Evolutionary conservation across 2,113 vertebrate species (phyloP).

Genomic region (Mustela lutreola): DNA sequence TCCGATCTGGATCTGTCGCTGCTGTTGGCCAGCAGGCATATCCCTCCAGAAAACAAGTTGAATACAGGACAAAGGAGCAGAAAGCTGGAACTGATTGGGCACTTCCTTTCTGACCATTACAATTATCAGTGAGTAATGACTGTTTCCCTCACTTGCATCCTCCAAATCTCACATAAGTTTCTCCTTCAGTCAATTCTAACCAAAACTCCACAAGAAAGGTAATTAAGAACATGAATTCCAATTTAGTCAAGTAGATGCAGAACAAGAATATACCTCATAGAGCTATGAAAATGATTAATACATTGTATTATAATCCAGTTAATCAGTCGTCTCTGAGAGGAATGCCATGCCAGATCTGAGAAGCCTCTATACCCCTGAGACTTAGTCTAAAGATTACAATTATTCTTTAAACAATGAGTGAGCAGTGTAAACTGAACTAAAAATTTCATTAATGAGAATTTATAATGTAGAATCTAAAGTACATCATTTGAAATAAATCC

Average conservation of each 20-base stretch:
- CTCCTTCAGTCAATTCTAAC: not conserved
- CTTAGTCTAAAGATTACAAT: not conserved
- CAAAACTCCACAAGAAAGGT: not conserved
- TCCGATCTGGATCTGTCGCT: not conserved
- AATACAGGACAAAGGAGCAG: not conserved
- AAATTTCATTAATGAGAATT: not conserved
- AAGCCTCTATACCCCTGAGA: not conserved
- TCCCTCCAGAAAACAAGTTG: not conserved
- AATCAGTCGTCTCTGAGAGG: not conserved
- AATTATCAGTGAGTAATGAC: not conserved
- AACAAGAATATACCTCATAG: not conserved
- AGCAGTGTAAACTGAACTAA: not conserved
- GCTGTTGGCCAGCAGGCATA: not conserved
- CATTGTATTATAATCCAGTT: not conserved
- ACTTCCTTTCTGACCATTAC: not conserved
- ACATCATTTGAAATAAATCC: not conserved
- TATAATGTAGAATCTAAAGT: not conserved
- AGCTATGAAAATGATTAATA: not conserved
- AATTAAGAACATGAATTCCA: not conserved
- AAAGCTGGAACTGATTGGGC: not conserved
- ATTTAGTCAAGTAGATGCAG: not conserved
- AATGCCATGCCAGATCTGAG: not conserved
- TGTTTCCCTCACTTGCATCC: not conserved
- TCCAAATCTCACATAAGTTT: not conserved
- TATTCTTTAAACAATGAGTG: not conserved